Percentiles rank a stretch among this genome's conserved stretches.
Conservation (phyloP, 2,797 vertebrate species). For the Kryptopterus vitreolus region DNA sequence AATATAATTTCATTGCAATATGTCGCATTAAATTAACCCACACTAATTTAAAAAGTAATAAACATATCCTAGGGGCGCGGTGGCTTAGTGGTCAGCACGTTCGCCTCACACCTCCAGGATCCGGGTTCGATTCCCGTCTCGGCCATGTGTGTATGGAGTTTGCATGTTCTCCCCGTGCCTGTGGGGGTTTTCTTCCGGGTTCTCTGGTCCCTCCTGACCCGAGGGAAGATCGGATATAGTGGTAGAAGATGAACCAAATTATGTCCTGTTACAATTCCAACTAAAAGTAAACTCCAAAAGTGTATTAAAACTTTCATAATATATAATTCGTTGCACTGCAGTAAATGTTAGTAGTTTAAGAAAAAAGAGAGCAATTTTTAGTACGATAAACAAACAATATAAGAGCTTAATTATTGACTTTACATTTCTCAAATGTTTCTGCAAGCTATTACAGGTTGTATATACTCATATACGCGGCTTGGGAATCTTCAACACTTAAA, state of each 20-base stretch:
- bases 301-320: not conserved
- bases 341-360: not conserved
- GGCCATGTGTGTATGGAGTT: too few species aligned
- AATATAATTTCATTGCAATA: conserved; percentile 3
- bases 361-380: not conserved
- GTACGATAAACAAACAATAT: not conserved
- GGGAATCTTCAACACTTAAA: not conserved
- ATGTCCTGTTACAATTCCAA: not conserved
- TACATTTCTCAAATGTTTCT: not conserved
- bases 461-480: not conserved
- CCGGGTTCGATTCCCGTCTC: too few species aligned
- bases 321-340: not conserved
- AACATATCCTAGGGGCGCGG: too few species aligned
- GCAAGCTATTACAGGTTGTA: not conserved
- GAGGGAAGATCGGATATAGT: too few species aligned
- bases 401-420: not conserved
- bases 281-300: not conserved
- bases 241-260: not conserved
- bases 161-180: too few species aligned
- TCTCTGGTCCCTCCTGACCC: too few species aligned
- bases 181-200: too few species aligned
- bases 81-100: too few species aligned
- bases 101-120: too few species aligned
- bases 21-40: not conserved
- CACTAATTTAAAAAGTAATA: not conserved